Evolutionary conservation across 2,888 invertebrate species (phyloP).

Genomic region (Ctenicera cuprea): DNA sequence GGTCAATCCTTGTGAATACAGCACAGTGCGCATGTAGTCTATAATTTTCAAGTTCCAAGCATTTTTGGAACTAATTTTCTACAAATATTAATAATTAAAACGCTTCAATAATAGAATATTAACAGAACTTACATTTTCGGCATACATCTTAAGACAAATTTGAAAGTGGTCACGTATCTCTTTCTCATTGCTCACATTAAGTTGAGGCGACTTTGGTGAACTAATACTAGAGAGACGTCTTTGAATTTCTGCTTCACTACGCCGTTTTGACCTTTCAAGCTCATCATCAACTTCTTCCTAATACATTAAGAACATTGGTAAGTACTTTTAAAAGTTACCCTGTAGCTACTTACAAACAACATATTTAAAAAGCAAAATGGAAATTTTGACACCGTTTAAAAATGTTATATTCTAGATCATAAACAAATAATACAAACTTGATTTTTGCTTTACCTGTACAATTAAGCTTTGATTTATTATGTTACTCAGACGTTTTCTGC

Average conservation of each 20-base stretch:
- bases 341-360: background rate
- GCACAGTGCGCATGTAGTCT: slow-evolving; percentile 87
- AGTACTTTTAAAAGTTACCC: background rate
- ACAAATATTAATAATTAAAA: slow-evolving; percentile 59
- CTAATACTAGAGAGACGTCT: slow-evolving; percentile 57
- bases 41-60: slow-evolving; percentile 92
- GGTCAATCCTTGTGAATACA: slow-evolving; percentile 80
- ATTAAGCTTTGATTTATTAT: slow-evolving; percentile 7
- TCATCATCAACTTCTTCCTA: slow-evolving; percentile 78
- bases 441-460: slow-evolving; percentile 26
- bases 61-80: slow-evolving; percentile 93
- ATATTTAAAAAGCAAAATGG: no score
- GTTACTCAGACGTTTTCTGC: slow-evolving; percentile 24
- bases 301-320: background rate
- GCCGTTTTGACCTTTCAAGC: slow-evolving; percentile 75
- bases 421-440: background rate
- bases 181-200: slow-evolving; percentile 62
- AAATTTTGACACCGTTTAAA: background rate
- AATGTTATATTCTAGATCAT: no score
- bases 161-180: slow-evolving; percentile 82
- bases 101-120: slow-evolving; percentile 35
- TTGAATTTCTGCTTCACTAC: slow-evolving; percentile 62
- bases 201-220: slow-evolving; percentile 36
- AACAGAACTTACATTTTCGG: slow-evolving; percentile 81
- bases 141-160: slow-evolving; percentile 85